These are phyloP conservation scores for Neomorphus geoffroyi DNA, from an alignment of 2,797 vertebrate species.

Conservation along the genomic window DNA sequence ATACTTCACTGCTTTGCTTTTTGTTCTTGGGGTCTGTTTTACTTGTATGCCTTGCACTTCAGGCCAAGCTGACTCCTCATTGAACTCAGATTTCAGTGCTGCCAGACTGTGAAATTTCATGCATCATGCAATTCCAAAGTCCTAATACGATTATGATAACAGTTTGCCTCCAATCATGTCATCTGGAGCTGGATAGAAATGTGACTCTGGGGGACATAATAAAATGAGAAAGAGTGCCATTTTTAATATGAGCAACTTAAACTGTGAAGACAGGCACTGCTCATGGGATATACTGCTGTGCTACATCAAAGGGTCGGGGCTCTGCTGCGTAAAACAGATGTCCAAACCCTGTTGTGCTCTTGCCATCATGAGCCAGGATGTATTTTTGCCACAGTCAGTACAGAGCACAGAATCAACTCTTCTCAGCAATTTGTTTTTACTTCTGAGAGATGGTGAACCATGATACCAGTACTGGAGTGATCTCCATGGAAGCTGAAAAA, in stretches of 20 bases:
- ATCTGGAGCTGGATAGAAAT: neutral
- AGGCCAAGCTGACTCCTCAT: neutral
- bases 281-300: neutral
- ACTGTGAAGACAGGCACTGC: rapidly evolving
- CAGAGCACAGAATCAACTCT: neutral
- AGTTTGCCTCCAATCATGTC: neutral
- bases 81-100: neutral
- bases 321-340: neutral
- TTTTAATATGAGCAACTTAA: neutral
- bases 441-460: neutral
- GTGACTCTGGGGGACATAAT: neutral
- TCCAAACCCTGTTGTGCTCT: neutral
- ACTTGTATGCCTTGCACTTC: neutral
- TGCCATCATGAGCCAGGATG: neutral
- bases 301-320: neutral
- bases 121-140: neutral
- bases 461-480: neutral
- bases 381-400: neutral
- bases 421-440: neutral
- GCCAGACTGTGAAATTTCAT: neutral
- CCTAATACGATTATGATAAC: neutral
- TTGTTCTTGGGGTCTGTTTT: neutral
- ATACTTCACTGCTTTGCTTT: neutral
- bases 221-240: neutral
- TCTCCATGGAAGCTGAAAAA: neutral